Evolutionary conservation across 37 sponge, comb jelly and placozoan species (phyloP), one percentile per base, ranked within the genome.

Genomic region (Lycopodina hypogea): DNA sequence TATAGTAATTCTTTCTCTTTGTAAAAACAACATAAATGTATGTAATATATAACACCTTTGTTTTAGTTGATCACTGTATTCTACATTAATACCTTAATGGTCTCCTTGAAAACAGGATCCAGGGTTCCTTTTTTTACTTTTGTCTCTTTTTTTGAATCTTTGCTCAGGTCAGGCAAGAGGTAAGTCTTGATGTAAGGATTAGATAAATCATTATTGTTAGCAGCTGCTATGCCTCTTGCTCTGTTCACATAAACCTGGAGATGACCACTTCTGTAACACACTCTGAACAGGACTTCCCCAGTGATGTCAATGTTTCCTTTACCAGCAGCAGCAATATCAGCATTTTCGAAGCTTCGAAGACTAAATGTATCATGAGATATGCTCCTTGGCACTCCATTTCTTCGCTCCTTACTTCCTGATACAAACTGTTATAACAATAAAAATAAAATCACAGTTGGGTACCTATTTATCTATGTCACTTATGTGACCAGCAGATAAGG

Each of bases 121-220:
- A 81, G 69, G 26, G 87, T 85, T 74, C 78, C 82, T 52, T 59
- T 75, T 38, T 76, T 66, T n/a, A 81, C 39, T 2, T 53, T 60
- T 1, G 90, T 90, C 78, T 86, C 85, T 69, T 57, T 85, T 79
- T 90, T 90, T 29, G 90, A 73, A 61, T 71, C 40, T 40, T 90
- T 90, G 73, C 72, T 78, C 56, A 56, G 72, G 74, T 90, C 90
- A 0, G 90, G 90, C 15, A 90, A 82, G 72, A 90, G 83, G 51
- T 90, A 90, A 23, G 87, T 85, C 83, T 90, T 90, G 65, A 90
- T 55, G 56, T 90, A 90, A 29, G 89, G 89, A 48, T 89, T 65
- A n/a, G 89, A 89, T 69, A 42, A 73, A 32, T 73, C 78, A n/a
- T 58, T 60, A 30, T 53, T 61, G 76, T 82, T 56, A 3, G 84